Evolutionary conservation across 2,888 invertebrate genomes (phyloP), one percentile per base, ranked within the genome.

Genomic region (Drosophila macrospina): DNA sequence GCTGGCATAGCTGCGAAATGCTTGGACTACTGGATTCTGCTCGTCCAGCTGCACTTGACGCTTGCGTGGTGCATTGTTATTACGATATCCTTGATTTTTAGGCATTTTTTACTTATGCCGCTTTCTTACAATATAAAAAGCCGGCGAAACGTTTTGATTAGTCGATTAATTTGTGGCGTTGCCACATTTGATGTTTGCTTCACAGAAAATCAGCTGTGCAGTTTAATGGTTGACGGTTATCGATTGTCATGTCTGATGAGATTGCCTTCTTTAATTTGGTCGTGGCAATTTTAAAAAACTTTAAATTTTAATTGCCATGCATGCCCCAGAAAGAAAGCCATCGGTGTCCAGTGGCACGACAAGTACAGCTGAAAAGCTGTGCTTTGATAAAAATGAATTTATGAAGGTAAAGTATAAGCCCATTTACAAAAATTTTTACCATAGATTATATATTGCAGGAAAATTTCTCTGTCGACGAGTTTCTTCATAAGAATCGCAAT

Each of bases 391-490:
- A 82, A 90, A 90, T 79, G 92, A 92, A 69, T 92, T 92, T 63
- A 90, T 92, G 88, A 92, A 92, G 89, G 92, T 92, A 74, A 41
- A 5, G 10, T 1, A 2, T 20, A 20, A 6, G 3, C n/a, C 1
- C 13, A 54, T 1, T 20, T 3, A 32, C 20, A 41, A 41, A 15
- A 32, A 11, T 41, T 11, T 20, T 54, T 13, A 32, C 10, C 5
- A 2, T 10, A 28, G 1, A 3, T 13, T 6, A 65, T 41, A 42
- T 94, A 66, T 32, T 34, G 1, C 93, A 98, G 96, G 95, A 95
- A 54, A 95, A 96, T 84, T 99, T 99, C 91, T 96, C 97, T 69
- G 97, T 98, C n/a, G 99, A 99, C 90, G 94, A 95, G 76, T 99
- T 98, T 92, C 94, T 99, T 60, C 95, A 92, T 48, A 89, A 91